phyloP scores from a whole-genome alignment of 2,113 vertebrate species.

The Tetrax tetrax region DNA sequence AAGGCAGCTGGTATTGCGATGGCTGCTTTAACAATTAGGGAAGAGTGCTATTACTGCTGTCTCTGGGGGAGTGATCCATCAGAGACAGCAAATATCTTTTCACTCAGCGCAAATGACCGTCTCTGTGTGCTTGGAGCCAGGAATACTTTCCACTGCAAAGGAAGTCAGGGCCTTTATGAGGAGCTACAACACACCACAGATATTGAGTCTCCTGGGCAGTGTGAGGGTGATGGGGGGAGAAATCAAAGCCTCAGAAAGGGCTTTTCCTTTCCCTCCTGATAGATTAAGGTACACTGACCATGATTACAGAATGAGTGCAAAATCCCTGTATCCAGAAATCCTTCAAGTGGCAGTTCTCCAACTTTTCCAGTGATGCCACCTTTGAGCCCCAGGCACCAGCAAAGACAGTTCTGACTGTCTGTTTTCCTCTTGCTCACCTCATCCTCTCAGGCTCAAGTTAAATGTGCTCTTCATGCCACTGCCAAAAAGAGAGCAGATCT shows the following conservation, averaged over 20 bases:
- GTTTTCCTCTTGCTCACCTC: not conserved
- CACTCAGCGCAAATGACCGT: not conserved
- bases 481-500: not conserved
- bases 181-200: not conserved
- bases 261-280: not conserved
- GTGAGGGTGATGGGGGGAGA: not conserved
- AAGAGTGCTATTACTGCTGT: not conserved
- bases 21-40: not conserved
- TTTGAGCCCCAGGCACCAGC: not conserved
- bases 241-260: not conserved
- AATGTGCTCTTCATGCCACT: not conserved
- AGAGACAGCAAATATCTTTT: not conserved
- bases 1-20: not conserved
- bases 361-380: not conserved
- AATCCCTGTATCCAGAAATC: not conserved
- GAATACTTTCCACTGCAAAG: not conserved
- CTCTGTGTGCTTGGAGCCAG: accelerated
- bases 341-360: not conserved
- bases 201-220: not conserved
- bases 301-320: not conserved
- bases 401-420: not conserved
- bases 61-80: not conserved
- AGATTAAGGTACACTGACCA: not conserved
- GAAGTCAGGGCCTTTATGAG: not conserved
- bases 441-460: not conserved